These are phyloP conservation scores for Parnassius mnemosyne DNA, from an alignment of 2,888 invertebrate species.

Conservation along the genomic window DNA sequence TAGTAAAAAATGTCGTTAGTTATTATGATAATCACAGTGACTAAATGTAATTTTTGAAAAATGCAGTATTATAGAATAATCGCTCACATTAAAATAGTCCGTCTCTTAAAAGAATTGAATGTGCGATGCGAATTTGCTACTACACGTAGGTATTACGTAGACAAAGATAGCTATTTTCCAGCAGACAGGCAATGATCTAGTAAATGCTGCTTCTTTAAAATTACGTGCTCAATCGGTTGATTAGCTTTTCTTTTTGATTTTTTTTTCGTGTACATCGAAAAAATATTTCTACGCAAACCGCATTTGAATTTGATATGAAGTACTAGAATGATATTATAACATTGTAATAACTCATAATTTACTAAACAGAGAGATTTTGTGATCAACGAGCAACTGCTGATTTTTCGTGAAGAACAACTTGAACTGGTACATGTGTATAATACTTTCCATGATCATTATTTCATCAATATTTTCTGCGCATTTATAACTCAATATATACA, in stretches of 20 bases:
- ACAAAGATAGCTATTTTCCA: conserved; percentile 34
- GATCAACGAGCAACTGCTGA: conserved; percentile 25
- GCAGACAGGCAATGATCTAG: conserved; percentile 59
- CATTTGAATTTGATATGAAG: no score
- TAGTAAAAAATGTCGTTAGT: no score
- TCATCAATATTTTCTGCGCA: conserved; percentile 63
- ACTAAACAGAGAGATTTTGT: no score
- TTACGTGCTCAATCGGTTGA: conserved; percentile 43
- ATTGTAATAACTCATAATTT: no score
- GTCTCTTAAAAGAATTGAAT: conserved; percentile 28
- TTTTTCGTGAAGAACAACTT: conserved; percentile 41
- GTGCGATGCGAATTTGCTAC: conserved; percentile 28
- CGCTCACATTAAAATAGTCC: conserved; percentile 21
- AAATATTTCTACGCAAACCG: background rate
- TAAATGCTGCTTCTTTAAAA: conserved; percentile 49
- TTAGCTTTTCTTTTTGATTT: conserved; percentile 23
- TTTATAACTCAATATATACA: conserved; percentile 65
- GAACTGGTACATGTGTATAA: conserved; percentile 43
- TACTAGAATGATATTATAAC: background rate
- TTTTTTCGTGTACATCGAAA: conserved; percentile 14
- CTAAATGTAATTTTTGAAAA: background rate
- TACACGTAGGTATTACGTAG: conserved; percentile 30
- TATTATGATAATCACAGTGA: no score
- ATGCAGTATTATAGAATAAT: conserved; percentile 12
- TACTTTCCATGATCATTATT: conserved; percentile 60